Evolutionary conservation across 2,113 vertebrate species (phyloP), one percentile per base, ranked within the genome.

Genomic region (Cyprinodon tularosa): DNA sequence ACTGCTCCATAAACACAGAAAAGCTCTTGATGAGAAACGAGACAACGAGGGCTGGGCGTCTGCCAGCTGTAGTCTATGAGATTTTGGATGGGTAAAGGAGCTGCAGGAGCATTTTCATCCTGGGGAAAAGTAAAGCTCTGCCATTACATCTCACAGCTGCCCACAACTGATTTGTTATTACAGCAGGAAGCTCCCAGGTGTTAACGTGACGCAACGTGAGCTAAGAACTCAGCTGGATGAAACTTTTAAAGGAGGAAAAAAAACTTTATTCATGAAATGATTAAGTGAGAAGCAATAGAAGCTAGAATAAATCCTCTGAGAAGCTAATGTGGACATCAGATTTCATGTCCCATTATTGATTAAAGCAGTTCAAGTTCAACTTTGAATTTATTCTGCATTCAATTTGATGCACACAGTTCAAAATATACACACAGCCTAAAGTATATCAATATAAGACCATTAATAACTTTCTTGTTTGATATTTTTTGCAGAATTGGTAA

Each of bases 171-270:
- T 60, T 37, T 81, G 66, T 82, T 72, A 82, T 86, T 71, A 84
- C 69, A 68, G 48, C 22, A 74, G 71, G 82, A 68, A 73, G 71
- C 65, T 80, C 85, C 78, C 66, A 71, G 80, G 72, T 84, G 83
- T 60, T 79, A 71, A 68, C 38, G 67, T 57, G 68, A 73, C 37
- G 60, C 62, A 47, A 47, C n/a, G 38, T 22, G 64, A 82, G 42
- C 61, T 42, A 50, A 71, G 29, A 40, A 62, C 37, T 76, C 22
- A 45, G 71, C 60, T 37, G 44, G 68, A 37, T 1, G 47, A 38
- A 4, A 36, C 29, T 12, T 8, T 22, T 10, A 10, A 45, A 22
- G 61, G 13, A 66, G 20, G 38, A 53, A 70, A 17, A 42, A 48
- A 63, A 8, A 38, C 36, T 4, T 14, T 14, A 15, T 38, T 13